Evolutionary conservation across 2,113 vertebrate species (phyloP), one percentile per base, ranked within the genome.

Genomic region (Vidua macroura): DNA sequence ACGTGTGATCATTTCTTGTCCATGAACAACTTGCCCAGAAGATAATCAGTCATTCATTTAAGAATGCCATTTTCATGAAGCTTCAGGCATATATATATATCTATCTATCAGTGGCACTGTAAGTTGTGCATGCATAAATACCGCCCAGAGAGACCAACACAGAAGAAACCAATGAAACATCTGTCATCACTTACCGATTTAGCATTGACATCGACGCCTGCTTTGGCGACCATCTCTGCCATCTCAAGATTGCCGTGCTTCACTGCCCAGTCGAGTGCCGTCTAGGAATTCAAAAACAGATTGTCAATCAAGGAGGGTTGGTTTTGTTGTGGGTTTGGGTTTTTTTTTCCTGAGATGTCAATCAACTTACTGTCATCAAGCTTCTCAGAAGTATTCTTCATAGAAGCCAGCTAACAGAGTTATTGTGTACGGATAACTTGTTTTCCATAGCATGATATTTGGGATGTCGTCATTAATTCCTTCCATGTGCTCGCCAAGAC

Each of bases 121-220:
- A 94, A 92, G 87, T 67, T 88, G 95, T 93, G 92, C 79, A 95
- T 97, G 97, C 96, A 96, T 97, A 97, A 97, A 96, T 97, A 93
- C 95, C 68, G 92, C 96, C 97, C 87, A 81, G 92, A 95, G 95
- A 93, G 95, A 95, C 90, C 96, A 97, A 92, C 73, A 60, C 53
- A 94, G 92, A 90, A 95, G 62, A 79, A 94, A 97, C 96, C 93
- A 97, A 96, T 94, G 96, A 96, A 97, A 95, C 94, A 83, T 96
- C 97, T 97, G 97, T 98, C 97, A 96, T 96, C 97, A 96, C 98
- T 98, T 97, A 98, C 98, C 96, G 97, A 97, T 98, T 98, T 97
- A 96, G 96, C 96, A 96, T 97, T 98, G 98, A 98, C 97, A 95
- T 98, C 96, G 60, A 97, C 96, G 96, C 98, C 98, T 76, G 96